These are phyloP conservation scores for Nowickia ferox DNA, from an alignment of 2,888 invertebrate species.

Conservation along the genomic window DNA sequence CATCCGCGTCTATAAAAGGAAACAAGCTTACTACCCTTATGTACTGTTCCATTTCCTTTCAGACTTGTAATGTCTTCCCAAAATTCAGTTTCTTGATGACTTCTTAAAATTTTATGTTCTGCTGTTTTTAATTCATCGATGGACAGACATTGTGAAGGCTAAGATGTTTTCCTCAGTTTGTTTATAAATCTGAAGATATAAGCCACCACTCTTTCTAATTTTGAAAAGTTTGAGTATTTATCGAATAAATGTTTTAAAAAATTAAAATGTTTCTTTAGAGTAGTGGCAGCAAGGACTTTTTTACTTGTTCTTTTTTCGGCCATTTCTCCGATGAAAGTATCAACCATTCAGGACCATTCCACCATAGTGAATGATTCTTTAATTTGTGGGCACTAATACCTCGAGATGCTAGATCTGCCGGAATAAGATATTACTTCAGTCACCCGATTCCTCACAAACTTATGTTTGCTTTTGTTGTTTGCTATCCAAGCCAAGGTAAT, in stretches of 20 bases:
- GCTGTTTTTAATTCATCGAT: slow-evolving; percentile 10
- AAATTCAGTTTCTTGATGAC: slow-evolving; percentile 20
- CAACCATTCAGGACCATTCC: too few species aligned
- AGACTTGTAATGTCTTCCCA: slow-evolving; percentile 2
- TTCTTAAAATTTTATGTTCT: slow-evolving; percentile 7
- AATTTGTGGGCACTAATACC: too few species aligned
- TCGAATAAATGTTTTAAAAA: too few species aligned
- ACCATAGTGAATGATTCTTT: too few species aligned
- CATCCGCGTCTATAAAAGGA: slow-evolving; percentile 26
- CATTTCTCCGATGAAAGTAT: neutral
- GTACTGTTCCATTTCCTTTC: neutral
- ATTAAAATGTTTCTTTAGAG: neutral
- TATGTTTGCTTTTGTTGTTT: slow-evolving; percentile 48
- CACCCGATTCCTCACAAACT: slow-evolving; percentile 48
- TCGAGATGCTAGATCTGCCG: too few species aligned
- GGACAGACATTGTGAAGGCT: neutral
- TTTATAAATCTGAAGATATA: too few species aligned
- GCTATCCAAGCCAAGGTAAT: slow-evolving; percentile 40
- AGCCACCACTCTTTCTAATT: too few species aligned
- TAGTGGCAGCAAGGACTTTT: neutral
- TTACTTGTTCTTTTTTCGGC: neutral
- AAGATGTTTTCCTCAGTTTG: too few species aligned
- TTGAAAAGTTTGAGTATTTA: too few species aligned
- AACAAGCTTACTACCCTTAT: slow-evolving; percentile 14
- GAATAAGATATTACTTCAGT: neutral